Evolutionary conservation across 2,888 invertebrate genomes (phyloP).

Genomic region (Phragmatobia fuliginosa): DNA sequence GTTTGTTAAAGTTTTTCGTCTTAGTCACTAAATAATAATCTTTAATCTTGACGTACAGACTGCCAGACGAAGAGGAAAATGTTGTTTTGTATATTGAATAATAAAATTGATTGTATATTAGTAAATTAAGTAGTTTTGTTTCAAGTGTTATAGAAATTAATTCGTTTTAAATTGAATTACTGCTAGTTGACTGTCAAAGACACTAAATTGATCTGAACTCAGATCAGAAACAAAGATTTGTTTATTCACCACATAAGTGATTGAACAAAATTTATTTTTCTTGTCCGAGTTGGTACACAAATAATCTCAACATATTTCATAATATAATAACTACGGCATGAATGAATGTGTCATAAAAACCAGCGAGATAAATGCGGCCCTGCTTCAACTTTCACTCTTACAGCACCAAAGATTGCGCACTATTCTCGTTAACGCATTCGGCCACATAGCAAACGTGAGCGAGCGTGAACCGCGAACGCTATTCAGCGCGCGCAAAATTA

Average conservation of each 20-base stretch:
- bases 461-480: conserved; percentile 57
- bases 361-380: conserved; percentile 58
- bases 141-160: no score
- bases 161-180: background rate
- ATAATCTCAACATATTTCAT: background rate
- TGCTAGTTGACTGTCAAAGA: background rate
- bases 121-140: no score
- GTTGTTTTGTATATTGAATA: no score
- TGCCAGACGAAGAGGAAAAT: no score
- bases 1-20: background rate
- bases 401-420: conserved; percentile 76
- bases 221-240: background rate
- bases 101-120: no score
- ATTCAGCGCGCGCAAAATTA: conserved; percentile 51
- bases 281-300: background rate
- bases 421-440: conserved; percentile 69
- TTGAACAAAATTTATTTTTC: background rate
- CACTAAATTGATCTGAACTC: background rate
- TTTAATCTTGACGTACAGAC: no score
- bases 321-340: conserved; percentile 24
- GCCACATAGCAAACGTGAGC: conserved; percentile 56
- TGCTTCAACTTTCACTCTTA: conserved; percentile 81
- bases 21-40: no score
- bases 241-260: background rate
- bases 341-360: conserved; percentile 43